A percentile compares a stretch with the other conserved stretches of the same genome.
Conservation (phyloP, 2,888 invertebrate species). For the Athrips mouffetella region DNA sequence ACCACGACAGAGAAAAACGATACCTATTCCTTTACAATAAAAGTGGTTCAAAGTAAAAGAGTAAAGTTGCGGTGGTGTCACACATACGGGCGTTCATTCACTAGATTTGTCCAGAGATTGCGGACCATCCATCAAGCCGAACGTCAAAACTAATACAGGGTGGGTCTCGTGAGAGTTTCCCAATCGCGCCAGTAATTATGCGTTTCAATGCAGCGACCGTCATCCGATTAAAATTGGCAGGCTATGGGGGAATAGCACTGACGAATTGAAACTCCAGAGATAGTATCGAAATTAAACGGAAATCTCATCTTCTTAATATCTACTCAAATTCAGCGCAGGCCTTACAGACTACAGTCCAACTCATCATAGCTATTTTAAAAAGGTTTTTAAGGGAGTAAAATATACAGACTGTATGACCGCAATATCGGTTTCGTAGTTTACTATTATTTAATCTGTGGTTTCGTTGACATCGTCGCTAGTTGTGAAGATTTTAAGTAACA, state of each 20-base stretch:
- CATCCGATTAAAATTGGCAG: constrained; percentile 77
- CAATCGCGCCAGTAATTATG: constrained; percentile 65
- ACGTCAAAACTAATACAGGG: constrained; percentile 77
- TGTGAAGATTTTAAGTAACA: no score
- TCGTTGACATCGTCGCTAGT: no score
- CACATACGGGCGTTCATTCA: constrained; percentile 68
- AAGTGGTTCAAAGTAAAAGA: constrained; percentile 18
- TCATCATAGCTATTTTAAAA: no score
- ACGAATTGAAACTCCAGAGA: constrained; percentile 33
- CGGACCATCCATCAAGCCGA: constrained; percentile 74
- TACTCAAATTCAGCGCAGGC: no score
- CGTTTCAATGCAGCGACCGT: constrained; percentile 65
- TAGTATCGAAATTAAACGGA: constrained; percentile 23
- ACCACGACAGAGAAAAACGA: constrained; percentile 25
- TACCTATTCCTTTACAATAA: constrained; percentile 29
- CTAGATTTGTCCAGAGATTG: constrained; percentile 70
- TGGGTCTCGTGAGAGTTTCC: constrained; percentile 70
- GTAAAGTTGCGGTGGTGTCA: constrained; percentile 29
- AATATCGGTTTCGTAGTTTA: no score
- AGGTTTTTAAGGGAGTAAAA: no score
- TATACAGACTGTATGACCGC: no score
- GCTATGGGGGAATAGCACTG: constrained; percentile 56
- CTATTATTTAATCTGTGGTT: no score
- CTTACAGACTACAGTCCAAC: no score
- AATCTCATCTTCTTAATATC: no score